phyloP scores from a whole-genome alignment of 2,797 vertebrate genomes.

The Holocentrus rufus region DNA sequence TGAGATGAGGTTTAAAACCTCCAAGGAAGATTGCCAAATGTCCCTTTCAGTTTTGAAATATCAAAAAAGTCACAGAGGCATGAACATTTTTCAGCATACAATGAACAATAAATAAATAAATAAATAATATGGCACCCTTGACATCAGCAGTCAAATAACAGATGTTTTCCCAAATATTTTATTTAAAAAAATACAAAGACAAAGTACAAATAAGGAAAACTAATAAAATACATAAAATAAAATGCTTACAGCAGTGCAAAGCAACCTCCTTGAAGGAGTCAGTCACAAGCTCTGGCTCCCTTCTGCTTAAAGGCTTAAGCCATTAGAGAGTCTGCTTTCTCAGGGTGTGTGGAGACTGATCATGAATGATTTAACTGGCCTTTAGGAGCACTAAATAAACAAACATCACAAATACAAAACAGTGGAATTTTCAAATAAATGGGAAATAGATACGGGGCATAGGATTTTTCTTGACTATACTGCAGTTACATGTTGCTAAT shows the following conservation, averaged over 20 bases:
- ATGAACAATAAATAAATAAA: background rate
- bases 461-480: background rate
- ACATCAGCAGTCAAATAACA: too few relatives aligned
- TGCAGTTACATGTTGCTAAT: background rate
- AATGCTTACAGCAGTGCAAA: background rate
- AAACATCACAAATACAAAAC: background rate
- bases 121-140: too few relatives aligned
- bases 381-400: background rate
- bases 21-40: slow-evolving; percentile 2
- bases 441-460: background rate
- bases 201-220: background rate
- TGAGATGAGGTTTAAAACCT: background rate
- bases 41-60: background rate
- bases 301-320: background rate
- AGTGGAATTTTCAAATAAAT: background rate
- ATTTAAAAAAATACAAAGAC: too few relatives aligned
- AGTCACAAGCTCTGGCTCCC: background rate
- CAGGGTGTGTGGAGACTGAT: slow-evolving; percentile 1
- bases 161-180: too few relatives aligned
- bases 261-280: too few relatives aligned
- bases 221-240: background rate
- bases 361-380: slow-evolving; percentile 31
- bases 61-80: background rate
- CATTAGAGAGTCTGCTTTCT: background rate
- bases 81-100: background rate